Percentiles rank a stretch among this genome's conserved stretches.
Conservation (phyloP, 1,140 invertebrate species). For the Nasonia giraulti region DNA sequence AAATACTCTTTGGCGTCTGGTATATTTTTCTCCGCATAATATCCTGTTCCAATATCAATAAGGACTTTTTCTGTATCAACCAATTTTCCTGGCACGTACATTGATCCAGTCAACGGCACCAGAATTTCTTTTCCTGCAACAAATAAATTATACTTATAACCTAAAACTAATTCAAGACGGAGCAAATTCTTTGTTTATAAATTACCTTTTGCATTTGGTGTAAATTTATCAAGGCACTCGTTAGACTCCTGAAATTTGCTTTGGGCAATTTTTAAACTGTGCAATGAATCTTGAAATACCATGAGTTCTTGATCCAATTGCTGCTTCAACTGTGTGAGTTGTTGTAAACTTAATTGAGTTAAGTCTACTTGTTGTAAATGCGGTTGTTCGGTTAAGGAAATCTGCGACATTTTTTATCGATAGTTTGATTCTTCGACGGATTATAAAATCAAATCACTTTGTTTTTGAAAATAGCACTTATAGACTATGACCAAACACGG, state of each 20-base stretch:
- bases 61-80: slow-evolving; percentile 88
- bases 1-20: slow-evolving; percentile 92
- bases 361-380: slow-evolving; percentile 85
- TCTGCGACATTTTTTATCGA: slow-evolving; percentile 75
- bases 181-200: background rate
- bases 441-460: background rate
- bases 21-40: slow-evolving; percentile 93
- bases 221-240: slow-evolving; percentile 88
- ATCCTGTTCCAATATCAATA: slow-evolving; percentile 96
- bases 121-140: slow-evolving; percentile 82
- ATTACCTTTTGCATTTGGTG: slow-evolving; percentile 79
- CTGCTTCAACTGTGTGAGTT: slow-evolving; percentile 87
- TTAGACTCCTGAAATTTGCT: slow-evolving; percentile 91
- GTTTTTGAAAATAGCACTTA: background rate
- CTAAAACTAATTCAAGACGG: background rate
- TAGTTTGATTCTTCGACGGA: background rate
- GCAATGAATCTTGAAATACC: slow-evolving; percentile 90
- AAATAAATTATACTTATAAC: background rate
- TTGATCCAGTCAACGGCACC: slow-evolving; percentile 93
- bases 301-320: slow-evolving; percentile 91
- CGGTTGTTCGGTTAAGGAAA: slow-evolving; percentile 76
- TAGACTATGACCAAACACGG: slow-evolving; percentile 30
- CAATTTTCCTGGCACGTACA: slow-evolving; percentile 94
- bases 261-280: slow-evolving; percentile 92
- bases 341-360: slow-evolving; percentile 84